Evolutionary conservation across 2,888 invertebrate species (phyloP).

Genomic region (Drosophila bunnanda): DNA sequence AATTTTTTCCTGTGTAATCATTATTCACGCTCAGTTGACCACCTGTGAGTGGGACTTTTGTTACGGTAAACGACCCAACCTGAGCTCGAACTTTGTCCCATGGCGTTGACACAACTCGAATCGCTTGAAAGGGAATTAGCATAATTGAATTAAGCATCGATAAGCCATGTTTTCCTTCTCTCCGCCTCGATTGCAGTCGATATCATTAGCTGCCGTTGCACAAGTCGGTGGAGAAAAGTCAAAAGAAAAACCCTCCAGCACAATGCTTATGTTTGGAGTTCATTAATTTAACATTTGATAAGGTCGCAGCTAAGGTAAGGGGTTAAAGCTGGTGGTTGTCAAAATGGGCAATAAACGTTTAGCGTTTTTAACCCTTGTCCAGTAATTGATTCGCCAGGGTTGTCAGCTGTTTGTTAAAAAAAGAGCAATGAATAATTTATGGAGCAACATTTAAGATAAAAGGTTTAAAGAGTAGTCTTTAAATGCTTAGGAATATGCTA

Average conservation of each 20-base stretch:
- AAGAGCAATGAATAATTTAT: slow-evolving; percentile 2
- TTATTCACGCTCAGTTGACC: slow-evolving; percentile 83
- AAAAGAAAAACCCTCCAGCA: slow-evolving; percentile 31
- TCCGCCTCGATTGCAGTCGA: slow-evolving; percentile 33
- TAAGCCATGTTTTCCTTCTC: slow-evolving; percentile 63
- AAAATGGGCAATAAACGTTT: slow-evolving; percentile 63
- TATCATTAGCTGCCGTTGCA: slow-evolving; percentile 64
- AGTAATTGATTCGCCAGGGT: slow-evolving; percentile 62
- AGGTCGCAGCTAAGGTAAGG: slow-evolving; percentile 48
- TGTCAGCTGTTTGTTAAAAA: slow-evolving; percentile 47
- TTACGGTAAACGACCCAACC: slow-evolving; percentile 46
- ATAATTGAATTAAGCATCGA: slow-evolving; percentile 79
- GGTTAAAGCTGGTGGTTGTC: slow-evolving; percentile 49
- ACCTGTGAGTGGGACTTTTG: slow-evolving; percentile 75
- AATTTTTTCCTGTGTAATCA: slow-evolving; percentile 39
- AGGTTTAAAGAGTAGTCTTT: background rate
- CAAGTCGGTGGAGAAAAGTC: slow-evolving; percentile 14
- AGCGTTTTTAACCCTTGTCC: slow-evolving; percentile 48
- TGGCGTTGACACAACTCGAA: slow-evolving; percentile 55
- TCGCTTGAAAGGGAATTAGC: slow-evolving; percentile 61
- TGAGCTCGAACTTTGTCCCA: slow-evolving; percentile 47
- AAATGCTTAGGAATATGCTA: background rate
- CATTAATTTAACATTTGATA: slow-evolving; percentile 80
- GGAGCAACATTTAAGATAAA: background rate
- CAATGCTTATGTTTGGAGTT: slow-evolving; percentile 57